These are phyloP conservation scores for Pseudonaja textilis DNA, from an alignment of 2,113 vertebrate genomes.

Conservation along the genomic window DNA sequence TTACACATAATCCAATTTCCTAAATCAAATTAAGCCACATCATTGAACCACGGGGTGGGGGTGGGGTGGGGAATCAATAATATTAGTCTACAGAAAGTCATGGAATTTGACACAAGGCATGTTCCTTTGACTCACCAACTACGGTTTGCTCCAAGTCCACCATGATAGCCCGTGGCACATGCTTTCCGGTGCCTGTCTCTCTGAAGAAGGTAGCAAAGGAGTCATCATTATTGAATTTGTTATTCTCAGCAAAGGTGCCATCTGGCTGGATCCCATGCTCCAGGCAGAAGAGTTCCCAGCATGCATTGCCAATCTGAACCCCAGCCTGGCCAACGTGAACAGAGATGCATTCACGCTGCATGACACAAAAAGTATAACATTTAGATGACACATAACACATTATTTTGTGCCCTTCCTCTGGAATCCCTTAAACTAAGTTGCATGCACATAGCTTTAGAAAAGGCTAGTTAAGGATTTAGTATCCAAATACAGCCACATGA, in stretches of 20 bases:
- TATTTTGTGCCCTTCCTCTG: neutral
- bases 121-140: conserved; percentile 59
- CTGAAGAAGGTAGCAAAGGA: conserved; percentile 74
- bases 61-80: too few species aligned
- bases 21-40: neutral
- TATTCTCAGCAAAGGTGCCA: conserved; percentile 56
- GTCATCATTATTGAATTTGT: conserved; percentile 49
- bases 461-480: neutral
- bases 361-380: neutral
- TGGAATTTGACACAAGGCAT: neutral
- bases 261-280: conserved; percentile 72
- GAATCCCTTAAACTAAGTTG: neutral
- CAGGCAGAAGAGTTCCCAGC: conserved; percentile 77
- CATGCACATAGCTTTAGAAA: too few species aligned
- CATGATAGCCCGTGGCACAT: conserved; percentile 69
- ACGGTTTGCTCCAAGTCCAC: conserved; percentile 73
- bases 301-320: conserved; percentile 73
- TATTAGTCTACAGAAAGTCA: neutral
- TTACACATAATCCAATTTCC: neutral
- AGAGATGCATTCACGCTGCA: conserved; percentile 72
- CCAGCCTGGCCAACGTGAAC: conserved; percentile 74
- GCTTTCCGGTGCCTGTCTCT: conserved; percentile 67
- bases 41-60: neutral
- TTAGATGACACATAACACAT: neutral
- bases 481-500: neutral